Evolutionary conservation across 2,797 vertebrate genomes (phyloP).

Genomic region (Tinamus major): DNA sequence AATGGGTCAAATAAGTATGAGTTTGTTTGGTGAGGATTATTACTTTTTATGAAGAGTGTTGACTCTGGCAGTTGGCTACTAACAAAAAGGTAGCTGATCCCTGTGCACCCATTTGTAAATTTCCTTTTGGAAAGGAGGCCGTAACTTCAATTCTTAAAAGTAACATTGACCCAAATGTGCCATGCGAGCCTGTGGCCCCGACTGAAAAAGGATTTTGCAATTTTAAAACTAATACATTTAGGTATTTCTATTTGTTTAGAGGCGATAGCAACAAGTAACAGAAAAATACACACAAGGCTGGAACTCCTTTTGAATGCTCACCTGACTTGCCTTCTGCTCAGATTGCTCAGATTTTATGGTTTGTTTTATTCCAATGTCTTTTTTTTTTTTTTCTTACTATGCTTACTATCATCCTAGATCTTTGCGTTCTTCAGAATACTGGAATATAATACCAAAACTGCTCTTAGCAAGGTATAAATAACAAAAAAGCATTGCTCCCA

Average conservation of each 20-base stretch:
- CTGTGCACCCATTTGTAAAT: not conserved
- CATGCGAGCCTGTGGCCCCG: not conserved
- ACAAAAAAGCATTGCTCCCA: not conserved
- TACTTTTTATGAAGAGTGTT: not conserved
- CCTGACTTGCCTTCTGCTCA: not conserved
- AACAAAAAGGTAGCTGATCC: not conserved
- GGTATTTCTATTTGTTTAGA: conserved; percentile 1
- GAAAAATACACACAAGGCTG: not conserved
- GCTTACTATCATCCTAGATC: not conserved
- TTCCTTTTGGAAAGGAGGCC: not conserved
- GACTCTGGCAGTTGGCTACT: not conserved
- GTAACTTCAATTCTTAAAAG: not conserved
- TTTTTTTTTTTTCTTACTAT: not conserved
- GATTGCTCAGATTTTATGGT: not conserved
- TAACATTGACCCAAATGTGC: conserved; percentile 7
- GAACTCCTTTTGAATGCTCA: not conserved
- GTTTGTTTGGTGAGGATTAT: not conserved
- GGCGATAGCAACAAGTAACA: not conserved
- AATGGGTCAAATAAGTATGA: not conserved
- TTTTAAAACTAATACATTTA: not conserved
- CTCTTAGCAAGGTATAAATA: not conserved
- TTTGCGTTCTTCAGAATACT: not conserved
- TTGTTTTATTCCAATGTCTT: not conserved
- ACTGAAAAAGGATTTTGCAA: not conserved
- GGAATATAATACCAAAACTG: not conserved